Evolutionary conservation across 1,140 invertebrate genomes (phyloP).

Genomic region (Chrysopa pallens): DNA sequence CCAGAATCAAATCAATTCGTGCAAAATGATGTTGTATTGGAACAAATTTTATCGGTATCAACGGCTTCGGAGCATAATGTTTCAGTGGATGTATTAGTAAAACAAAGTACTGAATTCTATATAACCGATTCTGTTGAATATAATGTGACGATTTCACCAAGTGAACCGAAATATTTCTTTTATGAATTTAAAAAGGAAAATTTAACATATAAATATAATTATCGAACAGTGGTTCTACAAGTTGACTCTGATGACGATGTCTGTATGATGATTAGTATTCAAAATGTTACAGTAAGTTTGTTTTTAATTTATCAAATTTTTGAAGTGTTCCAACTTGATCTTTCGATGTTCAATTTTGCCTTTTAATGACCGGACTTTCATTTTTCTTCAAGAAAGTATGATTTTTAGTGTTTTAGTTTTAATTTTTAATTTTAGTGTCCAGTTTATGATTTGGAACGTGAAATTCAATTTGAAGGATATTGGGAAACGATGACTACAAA

Average conservation of each 20-base stretch:
- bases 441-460: slow-evolving; percentile 52
- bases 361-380: no score
- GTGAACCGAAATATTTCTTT: slow-evolving; percentile 25
- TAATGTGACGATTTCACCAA: slow-evolving; percentile 23
- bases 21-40: slow-evolving; percentile 2
- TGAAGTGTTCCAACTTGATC: no score
- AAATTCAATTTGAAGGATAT: slow-evolving; percentile 47
- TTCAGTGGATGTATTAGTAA: slow-evolving; percentile 29
- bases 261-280: slow-evolving; percentile 55
- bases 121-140: slow-evolving; percentile 25
- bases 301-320: no score
- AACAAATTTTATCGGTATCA: slow-evolving; percentile 36
- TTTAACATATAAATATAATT: slow-evolving; percentile 24
- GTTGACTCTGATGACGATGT: slow-evolving; percentile 40
- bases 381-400: no score
- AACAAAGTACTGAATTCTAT: slow-evolving; percentile 33
- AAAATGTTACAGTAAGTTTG: slow-evolving; percentile 46
- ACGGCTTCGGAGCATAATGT: slow-evolving; percentile 30
- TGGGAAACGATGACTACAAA: slow-evolving; percentile 53
- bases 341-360: no score
- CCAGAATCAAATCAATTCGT: no score
- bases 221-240: slow-evolving; percentile 42
- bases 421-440: slow-evolving; percentile 40
- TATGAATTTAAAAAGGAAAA: slow-evolving; percentile 29
- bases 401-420: no score